Evolutionary conservation across 2,888 invertebrate genomes (phyloP).

Genomic region (Stomorhina lunata): DNA sequence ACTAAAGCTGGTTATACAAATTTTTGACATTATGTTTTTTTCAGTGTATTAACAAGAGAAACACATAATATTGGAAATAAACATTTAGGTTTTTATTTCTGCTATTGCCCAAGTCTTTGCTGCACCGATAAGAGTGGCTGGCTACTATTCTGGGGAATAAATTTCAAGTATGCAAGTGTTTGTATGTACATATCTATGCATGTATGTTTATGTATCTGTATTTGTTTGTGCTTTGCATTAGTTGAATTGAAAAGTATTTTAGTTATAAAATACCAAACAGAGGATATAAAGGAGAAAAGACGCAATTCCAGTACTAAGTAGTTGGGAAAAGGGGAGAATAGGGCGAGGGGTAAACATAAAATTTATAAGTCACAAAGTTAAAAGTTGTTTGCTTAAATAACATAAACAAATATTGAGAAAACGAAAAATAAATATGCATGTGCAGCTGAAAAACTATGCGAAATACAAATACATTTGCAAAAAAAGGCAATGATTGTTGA

Average conservation of each 20-base stretch:
- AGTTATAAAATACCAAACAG: constrained; percentile 20
- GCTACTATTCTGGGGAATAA: constrained; percentile 41
- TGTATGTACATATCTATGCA: too few relatives aligned
- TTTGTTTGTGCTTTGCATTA: constrained; percentile 58
- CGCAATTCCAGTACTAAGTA: too few relatives aligned
- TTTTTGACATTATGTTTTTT: neutral
- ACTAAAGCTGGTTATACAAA: too few relatives aligned
- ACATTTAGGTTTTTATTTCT: neutral
- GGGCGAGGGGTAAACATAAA: neutral
- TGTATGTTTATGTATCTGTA: too few relatives aligned
- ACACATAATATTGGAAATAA: constrained; percentile 25
- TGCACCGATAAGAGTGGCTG: constrained; percentile 44
- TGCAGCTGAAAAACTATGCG: neutral
- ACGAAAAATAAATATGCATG: neutral
- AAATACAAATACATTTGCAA: constrained; percentile 5
- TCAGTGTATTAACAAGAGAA: constrained; percentile 21
- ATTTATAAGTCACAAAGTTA: constrained; percentile 52
- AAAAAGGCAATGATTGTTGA: neutral
- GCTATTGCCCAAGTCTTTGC: constrained; percentile 24
- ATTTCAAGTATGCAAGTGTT: too few relatives aligned
- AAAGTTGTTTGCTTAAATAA: constrained; percentile 38
- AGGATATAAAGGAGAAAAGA: neutral
- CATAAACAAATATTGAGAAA: constrained; percentile 24
- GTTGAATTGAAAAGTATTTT: constrained; percentile 55
- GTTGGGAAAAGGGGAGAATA: neutral